These are phyloP conservation scores for Aplidium turbinatum DNA, from an alignment of 23 tunicate genomes.

Conservation along the genomic window DNA sequence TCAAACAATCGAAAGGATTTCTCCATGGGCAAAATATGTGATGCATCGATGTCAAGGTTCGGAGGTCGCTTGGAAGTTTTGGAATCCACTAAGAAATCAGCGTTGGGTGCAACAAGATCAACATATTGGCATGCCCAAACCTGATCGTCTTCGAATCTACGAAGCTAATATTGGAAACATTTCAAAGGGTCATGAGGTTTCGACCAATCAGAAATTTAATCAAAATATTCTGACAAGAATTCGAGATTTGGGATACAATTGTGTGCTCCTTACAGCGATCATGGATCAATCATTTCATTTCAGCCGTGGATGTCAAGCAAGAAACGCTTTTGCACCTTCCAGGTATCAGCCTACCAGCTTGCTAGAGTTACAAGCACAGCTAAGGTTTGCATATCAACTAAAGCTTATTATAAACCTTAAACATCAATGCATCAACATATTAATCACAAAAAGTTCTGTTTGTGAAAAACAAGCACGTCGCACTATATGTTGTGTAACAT, in stretches of 20 bases:
- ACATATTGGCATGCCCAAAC: conserved; percentile 4
- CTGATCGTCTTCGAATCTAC: conserved; percentile 59
- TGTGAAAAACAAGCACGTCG: no score
- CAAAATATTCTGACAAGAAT: conserved; percentile 67
- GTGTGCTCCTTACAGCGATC: conserved; percentile 77
- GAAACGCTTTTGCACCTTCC: conserved; percentile 60
- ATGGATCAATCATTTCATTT: conserved; percentile 65
- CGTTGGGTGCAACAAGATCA: neutral
- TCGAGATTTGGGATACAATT: conserved; percentile 84
- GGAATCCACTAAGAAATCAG: conserved; percentile 55
- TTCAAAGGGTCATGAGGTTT: conserved; percentile 52
- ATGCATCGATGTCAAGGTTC: conserved; percentile 25
- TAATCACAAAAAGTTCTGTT: no score
- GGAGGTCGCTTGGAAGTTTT: conserved; percentile 62
- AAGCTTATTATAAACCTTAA: no score
- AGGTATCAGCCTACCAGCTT: conserved; percentile 48
- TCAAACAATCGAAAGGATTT: conserved; percentile 60
- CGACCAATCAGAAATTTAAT: conserved; percentile 69
- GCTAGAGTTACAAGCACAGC: no score
- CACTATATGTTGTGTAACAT: no score
- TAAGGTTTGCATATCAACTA: no score
- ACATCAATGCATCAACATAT: no score
- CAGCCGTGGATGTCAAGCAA: conserved; percentile 48
- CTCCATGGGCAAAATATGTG: conserved; percentile 91
- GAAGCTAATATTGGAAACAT: conserved; percentile 85